Evolutionary conservation across 2,113 vertebrate species (phyloP).

Genomic region (Lophotis ruficrista): DNA sequence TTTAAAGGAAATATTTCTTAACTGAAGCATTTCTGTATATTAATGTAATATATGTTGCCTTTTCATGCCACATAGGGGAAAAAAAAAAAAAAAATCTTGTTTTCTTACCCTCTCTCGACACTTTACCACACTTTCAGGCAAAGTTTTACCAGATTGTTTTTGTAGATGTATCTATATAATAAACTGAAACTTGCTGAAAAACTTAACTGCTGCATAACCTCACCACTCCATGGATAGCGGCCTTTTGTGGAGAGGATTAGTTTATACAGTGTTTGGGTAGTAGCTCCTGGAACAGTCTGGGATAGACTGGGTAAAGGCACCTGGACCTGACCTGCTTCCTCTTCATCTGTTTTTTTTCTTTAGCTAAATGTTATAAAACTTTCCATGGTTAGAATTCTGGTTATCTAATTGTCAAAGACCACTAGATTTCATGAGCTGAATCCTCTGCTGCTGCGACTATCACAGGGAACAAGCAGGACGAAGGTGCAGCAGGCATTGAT

Average conservation of each 20-base stretch:
- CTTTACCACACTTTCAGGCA: not conserved
- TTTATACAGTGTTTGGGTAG: fast-evolving
- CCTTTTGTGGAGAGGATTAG: not conserved
- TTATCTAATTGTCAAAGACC: not conserved
- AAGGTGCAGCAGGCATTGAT: not conserved
- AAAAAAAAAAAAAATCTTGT: too few relatives aligned
- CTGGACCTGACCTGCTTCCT: not conserved
- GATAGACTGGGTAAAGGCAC: not conserved
- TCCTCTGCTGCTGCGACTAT: too few relatives aligned
- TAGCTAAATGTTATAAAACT: not conserved
- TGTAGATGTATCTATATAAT: not conserved
- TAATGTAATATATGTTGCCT: fast-evolving
- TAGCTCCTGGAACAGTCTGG: not conserved
- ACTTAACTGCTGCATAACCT: not conserved
- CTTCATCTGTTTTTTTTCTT: not conserved
- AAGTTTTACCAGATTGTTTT: not conserved
- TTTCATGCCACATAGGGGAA: not conserved
- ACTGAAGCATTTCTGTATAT: fast-evolving
- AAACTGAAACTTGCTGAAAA: not conserved
- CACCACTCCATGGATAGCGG: too few relatives aligned
- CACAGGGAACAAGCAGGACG: not conserved
- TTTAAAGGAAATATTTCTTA: not conserved
- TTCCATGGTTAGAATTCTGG: not conserved
- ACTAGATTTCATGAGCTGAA: not conserved
- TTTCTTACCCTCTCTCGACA: not conserved